Conservation (phyloP, 2,888 invertebrate species). For the Catocala sponsa region DNA sequence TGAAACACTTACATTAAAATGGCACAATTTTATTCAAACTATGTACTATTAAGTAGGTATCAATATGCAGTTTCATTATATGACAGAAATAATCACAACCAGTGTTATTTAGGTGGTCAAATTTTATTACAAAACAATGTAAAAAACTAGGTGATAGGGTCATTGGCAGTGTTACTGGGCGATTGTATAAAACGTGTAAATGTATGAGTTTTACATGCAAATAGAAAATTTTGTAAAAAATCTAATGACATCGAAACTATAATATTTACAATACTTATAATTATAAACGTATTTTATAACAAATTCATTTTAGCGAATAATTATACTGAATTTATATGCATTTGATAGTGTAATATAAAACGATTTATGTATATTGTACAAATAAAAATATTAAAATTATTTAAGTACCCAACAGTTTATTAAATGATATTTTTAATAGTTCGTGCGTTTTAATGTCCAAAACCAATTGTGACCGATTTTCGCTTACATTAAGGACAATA, state of each 20-base stretch:
- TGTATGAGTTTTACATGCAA: slow-evolving; percentile 43
- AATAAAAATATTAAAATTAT: slow-evolving; percentile 36
- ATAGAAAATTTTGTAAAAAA: slow-evolving; percentile 68
- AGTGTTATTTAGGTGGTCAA: slow-evolving; percentile 65
- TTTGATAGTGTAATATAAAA: slow-evolving; percentile 28
- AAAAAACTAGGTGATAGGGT: slow-evolving; percentile 49
- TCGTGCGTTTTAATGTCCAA: slow-evolving; percentile 35
- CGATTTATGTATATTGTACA: slow-evolving; percentile 35
- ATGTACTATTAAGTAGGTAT: slow-evolving; percentile 64
- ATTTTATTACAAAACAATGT: slow-evolving; percentile 44
- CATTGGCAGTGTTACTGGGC: slow-evolving; percentile 62
- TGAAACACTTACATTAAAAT: slow-evolving; percentile 62
- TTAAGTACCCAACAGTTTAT: slow-evolving; percentile 52
- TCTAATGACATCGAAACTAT: slow-evolving; percentile 62
- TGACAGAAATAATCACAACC: slow-evolving; percentile 80
- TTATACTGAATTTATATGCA: slow-evolving; percentile 16
- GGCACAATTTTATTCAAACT: slow-evolving; percentile 80
- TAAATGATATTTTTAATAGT: slow-evolving; percentile 18
- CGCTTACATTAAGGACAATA: slow-evolving; percentile 37
- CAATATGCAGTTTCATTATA: slow-evolving; percentile 46
- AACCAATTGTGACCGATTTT: slow-evolving; percentile 55
- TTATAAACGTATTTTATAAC: slow-evolving; percentile 42
- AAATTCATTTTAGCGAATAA: slow-evolving; percentile 37
- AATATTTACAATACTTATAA: slow-evolving; percentile 48
- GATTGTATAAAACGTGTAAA: slow-evolving; percentile 42